Evolutionary conservation across 2,113 vertebrate genomes (phyloP).

Genomic region (Dasyurus viverrinus): DNA sequence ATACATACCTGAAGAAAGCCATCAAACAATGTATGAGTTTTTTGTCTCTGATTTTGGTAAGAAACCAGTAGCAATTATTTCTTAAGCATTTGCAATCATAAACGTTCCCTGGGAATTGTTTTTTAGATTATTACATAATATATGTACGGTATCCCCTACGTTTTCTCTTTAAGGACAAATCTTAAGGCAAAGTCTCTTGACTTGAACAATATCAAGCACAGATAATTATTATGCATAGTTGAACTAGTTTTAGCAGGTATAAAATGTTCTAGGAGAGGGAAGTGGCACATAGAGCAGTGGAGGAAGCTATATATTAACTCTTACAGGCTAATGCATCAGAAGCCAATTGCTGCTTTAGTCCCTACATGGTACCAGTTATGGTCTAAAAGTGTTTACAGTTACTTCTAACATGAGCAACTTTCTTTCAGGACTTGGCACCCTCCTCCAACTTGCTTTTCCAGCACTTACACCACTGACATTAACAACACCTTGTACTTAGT

Average conservation of each 20-base stretch:
- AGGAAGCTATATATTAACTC: background rate
- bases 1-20: conserved; percentile 66
- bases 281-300: background rate
- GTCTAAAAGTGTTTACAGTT: background rate
- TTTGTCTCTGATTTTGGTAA: conserved; percentile 83
- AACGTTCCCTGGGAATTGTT: background rate
- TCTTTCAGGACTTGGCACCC: background rate
- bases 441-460: background rate
- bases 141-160: too few relatives aligned
- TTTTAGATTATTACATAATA: too few relatives aligned
- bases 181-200: background rate
- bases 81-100: background rate
- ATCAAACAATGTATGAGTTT: conserved; percentile 86
- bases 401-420: conserved; percentile 1
- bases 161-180: background rate
- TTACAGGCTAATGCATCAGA: background rate
- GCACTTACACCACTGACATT: background rate
- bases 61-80: background rate
- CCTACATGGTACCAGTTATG: background rate
- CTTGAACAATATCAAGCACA: background rate
- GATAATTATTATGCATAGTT: background rate
- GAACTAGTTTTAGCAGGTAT: background rate
- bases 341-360: conserved; percentile 28
- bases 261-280: background rate
- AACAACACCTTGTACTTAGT: background rate